Percentiles rank a stretch among this genome's conserved stretches.
Evolutionary conservation across 2,113 vertebrate species (phyloP).

Genomic region (Steatornis caripensis): DNA sequence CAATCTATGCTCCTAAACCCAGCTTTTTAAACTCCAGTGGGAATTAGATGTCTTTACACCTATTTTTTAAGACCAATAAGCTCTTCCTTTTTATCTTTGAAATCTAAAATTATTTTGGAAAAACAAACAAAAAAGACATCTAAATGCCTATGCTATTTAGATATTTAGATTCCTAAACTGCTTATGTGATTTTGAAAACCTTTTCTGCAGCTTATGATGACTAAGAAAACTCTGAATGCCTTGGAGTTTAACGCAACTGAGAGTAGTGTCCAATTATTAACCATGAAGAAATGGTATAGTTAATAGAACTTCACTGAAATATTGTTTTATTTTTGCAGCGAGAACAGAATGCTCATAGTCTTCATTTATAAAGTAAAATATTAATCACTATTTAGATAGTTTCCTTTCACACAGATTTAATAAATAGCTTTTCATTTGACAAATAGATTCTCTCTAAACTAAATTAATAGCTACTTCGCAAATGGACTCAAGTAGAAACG

Average conservation of each 20-base stretch:
- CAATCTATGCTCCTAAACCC: background rate
- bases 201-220: background rate
- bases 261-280: background rate
- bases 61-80: background rate
- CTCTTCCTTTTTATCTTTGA: background rate
- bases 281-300: background rate
- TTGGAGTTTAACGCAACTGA: background rate
- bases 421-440: background rate
- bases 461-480: background rate
- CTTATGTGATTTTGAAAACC: background rate
- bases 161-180: background rate
- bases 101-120: background rate
- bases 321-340: background rate
- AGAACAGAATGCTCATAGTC: background rate
- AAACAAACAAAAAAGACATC: rapidly evolving
- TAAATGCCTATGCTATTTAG: background rate
- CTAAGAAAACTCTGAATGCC: background rate
- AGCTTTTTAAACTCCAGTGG: background rate
- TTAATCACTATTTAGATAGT: background rate
- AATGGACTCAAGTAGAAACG: background rate
- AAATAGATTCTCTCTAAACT: background rate
- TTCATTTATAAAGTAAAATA: background rate
- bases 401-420: background rate
- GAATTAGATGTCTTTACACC: background rate
- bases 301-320: background rate